Conservation (phyloP, 64 coral and sea anemone genomes). For the Montipora cactus region DNA sequence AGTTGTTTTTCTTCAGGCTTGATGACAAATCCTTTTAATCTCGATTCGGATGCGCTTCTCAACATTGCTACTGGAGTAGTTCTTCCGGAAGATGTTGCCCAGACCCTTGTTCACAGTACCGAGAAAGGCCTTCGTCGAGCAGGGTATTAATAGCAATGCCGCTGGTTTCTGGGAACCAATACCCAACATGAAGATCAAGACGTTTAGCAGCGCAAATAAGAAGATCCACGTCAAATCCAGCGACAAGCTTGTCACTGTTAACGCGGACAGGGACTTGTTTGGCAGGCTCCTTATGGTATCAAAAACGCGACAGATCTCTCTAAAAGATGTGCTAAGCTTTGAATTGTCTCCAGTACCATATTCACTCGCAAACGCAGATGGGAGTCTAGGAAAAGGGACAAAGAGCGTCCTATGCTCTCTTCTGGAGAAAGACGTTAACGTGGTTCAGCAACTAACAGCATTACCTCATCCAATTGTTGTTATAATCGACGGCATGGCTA, state of each 20-base stretch:
- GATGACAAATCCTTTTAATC: conserved; percentile 59
- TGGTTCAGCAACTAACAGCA: too few relatives aligned
- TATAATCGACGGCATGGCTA: too few relatives aligned
- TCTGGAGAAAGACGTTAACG: too few relatives aligned
- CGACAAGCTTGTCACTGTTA: conserved; percentile 29
- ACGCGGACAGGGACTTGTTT: conserved; percentile 58
- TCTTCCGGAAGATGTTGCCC: conserved; percentile 26
- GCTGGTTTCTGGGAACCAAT: too few relatives aligned
- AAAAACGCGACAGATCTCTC: conserved; percentile 10
- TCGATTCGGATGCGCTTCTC: conserved; percentile 21
- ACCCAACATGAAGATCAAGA: too few relatives aligned
- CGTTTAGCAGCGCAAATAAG: neutral
- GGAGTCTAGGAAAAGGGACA: neutral
- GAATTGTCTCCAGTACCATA: conserved; percentile 25
- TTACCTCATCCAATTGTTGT: too few relatives aligned
- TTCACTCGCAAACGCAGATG: conserved; percentile 38
- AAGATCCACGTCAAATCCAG: conserved; percentile 5
- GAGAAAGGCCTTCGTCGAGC: conserved; percentile 11
- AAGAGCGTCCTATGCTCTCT: neutral
- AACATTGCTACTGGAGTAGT: conserved; percentile 64
- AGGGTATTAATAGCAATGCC: conserved; percentile 25
- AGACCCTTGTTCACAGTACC: neutral
- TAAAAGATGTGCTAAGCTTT: conserved; percentile 4
- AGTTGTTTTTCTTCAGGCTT: conserved; percentile 69
- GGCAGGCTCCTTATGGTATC: conserved; percentile 40